A percentile compares a stretch with the other conserved stretches of the same genome.
phyloP scores from a whole-genome alignment of 1,140 invertebrate species.

The Drosophila orosa region DNA sequence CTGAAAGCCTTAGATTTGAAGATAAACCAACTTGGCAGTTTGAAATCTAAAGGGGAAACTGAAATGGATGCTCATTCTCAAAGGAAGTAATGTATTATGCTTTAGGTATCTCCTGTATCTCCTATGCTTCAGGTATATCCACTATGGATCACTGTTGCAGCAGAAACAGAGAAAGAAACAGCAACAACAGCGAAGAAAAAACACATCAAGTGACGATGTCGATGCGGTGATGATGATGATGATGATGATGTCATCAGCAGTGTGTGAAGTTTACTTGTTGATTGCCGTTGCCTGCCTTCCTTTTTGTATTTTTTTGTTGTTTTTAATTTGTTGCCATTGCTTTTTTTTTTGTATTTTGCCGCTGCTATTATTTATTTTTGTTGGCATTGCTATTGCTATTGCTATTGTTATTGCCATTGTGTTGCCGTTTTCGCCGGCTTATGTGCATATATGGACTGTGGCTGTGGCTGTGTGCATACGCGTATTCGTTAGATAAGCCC shows the following conservation, averaged over 20 bases:
- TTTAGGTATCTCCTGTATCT: too few relatives aligned
- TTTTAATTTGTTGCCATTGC: constrained; percentile 22
- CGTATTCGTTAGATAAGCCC: constrained; percentile 51
- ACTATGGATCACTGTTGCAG: constrained; percentile 27
- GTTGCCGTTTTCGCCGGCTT: constrained; percentile 57
- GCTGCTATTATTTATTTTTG: constrained; percentile 18
- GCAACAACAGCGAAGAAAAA: constrained; percentile 17
- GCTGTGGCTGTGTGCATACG: constrained; percentile 31
- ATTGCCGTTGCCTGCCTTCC: constrained; percentile 46
- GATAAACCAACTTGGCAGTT: too few relatives aligned
- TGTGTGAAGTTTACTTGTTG: constrained; percentile 64
- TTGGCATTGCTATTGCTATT: constrained; percentile 5
- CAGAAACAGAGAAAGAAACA: constrained; percentile 8
- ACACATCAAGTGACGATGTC: constrained; percentile 21
- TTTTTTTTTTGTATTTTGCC: constrained; percentile 29
- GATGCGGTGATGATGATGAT: constrained; percentile 25
- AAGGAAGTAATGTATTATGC: background rate
- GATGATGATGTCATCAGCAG: constrained; percentile 62
- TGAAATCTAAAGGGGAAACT: too few relatives aligned
- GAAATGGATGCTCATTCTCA: background rate
- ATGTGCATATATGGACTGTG: constrained; percentile 44
- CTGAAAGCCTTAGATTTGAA: background rate
- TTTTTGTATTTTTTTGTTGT: background rate
- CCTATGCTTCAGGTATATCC: too few relatives aligned
- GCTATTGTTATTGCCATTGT: constrained; percentile 19